Percentiles rank a stretch among this genome's conserved stretches.
These are phyloP conservation scores for Adelges cooleyi DNA, from an alignment of 1,140 invertebrate species.

Conservation along the genomic window DNA sequence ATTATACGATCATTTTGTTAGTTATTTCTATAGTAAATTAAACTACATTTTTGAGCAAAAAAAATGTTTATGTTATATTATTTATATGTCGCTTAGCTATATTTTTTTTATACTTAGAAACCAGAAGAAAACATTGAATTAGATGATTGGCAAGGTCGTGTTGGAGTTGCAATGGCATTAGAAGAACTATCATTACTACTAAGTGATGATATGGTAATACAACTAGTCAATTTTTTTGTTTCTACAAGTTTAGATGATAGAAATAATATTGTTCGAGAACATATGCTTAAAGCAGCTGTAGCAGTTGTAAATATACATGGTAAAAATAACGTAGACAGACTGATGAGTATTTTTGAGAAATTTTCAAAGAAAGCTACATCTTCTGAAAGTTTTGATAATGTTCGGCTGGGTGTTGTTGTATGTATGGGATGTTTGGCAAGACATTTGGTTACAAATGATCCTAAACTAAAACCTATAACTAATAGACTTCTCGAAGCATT, in stretches of 20 bases:
- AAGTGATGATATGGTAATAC: slow-evolving; percentile 51
- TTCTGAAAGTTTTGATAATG: slow-evolving; percentile 79
- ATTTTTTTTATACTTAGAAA: slow-evolving; percentile 12
- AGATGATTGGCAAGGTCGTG: slow-evolving; percentile 77
- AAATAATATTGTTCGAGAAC: slow-evolving; percentile 62
- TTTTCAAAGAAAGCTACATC: slow-evolving; percentile 80
- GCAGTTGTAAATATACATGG: slow-evolving; percentile 83
- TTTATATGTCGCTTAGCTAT: too few relatives aligned
- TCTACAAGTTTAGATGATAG: slow-evolving; percentile 76
- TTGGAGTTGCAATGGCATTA: slow-evolving; percentile 74
- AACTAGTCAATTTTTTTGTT: slow-evolving; percentile 73
- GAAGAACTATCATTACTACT: slow-evolving; percentile 60
- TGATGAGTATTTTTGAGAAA: slow-evolving; percentile 80
- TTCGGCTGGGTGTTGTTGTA: slow-evolving; percentile 90
- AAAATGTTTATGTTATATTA: too few relatives aligned
- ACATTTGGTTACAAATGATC: slow-evolving; percentile 84
- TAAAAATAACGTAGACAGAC: slow-evolving; percentile 59
- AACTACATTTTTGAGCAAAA: not conserved
- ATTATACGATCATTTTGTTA: too few relatives aligned
- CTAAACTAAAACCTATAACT: slow-evolving; percentile 82
- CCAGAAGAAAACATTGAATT: slow-evolving; percentile 41
- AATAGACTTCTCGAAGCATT: slow-evolving; percentile 78
- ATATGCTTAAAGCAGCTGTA: slow-evolving; percentile 90
- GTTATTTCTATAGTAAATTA: too few relatives aligned
- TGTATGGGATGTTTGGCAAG: slow-evolving; percentile 91